These are phyloP conservation scores for Caenorhabditis angaria DNA, from an alignment of 2,888 invertebrate species.

Conservation along the genomic window DNA sequence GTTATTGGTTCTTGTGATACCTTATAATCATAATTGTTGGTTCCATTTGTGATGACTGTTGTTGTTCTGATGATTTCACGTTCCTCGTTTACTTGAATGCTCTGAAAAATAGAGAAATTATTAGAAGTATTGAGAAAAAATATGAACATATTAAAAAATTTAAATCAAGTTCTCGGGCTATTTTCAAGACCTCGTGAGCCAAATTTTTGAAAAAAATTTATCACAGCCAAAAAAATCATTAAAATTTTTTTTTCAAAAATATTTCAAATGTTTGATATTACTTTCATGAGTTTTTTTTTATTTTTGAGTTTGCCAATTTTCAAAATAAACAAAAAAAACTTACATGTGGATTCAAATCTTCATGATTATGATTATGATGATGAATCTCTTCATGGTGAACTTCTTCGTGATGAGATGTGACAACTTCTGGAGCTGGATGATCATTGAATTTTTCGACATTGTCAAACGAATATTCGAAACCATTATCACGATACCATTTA, in stretches of 20 bases:
- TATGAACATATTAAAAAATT: too few relatives aligned
- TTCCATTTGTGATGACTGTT: slow-evolving; percentile 10
- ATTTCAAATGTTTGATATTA: background rate
- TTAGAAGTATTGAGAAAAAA: too few relatives aligned
- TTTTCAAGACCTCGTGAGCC: background rate
- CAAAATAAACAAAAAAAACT: slow-evolving; percentile 16
- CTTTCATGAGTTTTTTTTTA: too few relatives aligned
- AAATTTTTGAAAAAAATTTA: background rate
- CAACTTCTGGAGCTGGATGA: background rate
- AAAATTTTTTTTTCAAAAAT: too few relatives aligned
- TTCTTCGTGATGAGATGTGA: background rate
- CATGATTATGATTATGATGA: background rate
- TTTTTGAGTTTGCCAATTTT: background rate
- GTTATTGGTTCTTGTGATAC: slow-evolving; percentile 18
- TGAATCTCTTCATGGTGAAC: background rate
- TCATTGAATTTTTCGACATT: slow-evolving; percentile 14
- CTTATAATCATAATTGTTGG: slow-evolving; percentile 34
- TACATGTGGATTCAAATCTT: slow-evolving; percentile 38
- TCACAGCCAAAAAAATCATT: background rate
- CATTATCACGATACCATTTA: slow-evolving; percentile 63
- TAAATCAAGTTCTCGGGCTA: too few relatives aligned
- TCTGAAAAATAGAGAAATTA: too few relatives aligned
- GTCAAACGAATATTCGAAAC: slow-evolving; percentile 54
- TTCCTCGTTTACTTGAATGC: slow-evolving; percentile 55
- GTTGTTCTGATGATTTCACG: slow-evolving; percentile 27